Evolutionary conservation across 2,113 vertebrate species (phyloP).

Genomic region (Pygoscelis adeliae): DNA sequence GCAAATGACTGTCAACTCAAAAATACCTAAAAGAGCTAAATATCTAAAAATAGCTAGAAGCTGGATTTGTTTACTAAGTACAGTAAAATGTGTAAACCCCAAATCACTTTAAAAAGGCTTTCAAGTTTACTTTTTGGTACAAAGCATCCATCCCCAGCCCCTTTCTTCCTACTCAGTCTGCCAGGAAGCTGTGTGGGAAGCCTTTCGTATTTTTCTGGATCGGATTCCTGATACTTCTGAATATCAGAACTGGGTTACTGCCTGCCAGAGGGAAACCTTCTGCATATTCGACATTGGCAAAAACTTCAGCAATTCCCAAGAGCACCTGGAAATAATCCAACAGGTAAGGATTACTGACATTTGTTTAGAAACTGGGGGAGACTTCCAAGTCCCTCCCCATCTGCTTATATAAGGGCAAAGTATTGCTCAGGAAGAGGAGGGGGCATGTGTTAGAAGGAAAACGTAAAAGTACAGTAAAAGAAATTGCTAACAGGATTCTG

Average conservation of each 20-base stretch:
- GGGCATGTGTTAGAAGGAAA: neutral
- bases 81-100: neutral
- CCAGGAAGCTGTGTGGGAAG: slow-evolving; percentile 96
- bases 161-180: slow-evolving; percentile 81
- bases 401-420: neutral
- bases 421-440: neutral
- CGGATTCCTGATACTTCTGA: slow-evolving; percentile 87
- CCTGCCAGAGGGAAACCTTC: slow-evolving; percentile 86
- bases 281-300: slow-evolving; percentile 88
- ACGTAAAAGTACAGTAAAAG: neutral
- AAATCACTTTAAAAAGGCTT: neutral
- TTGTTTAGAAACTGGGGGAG: neutral
- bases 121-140: neutral
- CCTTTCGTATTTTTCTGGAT: slow-evolving; percentile 91
- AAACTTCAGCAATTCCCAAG: slow-evolving; percentile 90
- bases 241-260: slow-evolving; percentile 88
- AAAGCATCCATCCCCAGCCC: neutral
- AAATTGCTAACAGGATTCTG: neutral
- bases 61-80: neutral
- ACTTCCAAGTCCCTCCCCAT: neutral
- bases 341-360: slow-evolving; percentile 69
- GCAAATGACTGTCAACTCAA: neutral
- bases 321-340: slow-evolving; percentile 84
- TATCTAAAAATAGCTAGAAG: neutral
- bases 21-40: neutral